Base-by-base conservation (phyloP, 2,113 vertebrate species). In the Noctilio leporinus region DNA sequence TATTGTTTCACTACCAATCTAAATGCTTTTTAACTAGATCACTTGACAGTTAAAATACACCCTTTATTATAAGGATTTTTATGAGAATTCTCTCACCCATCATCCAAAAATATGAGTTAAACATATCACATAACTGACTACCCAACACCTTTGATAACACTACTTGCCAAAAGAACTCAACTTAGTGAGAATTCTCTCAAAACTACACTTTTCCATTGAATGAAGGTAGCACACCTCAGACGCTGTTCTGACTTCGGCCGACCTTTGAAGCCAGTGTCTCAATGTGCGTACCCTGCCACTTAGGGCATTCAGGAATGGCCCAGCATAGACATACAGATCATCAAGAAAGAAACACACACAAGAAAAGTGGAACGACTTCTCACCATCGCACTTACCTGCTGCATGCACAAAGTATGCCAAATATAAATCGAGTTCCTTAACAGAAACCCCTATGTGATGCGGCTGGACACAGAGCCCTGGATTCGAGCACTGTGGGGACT, bases 351-450 rank as follows among this genome's bases (percentile, higher is more conserved):
- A 62, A 87, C 47, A 77, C 59, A 78, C 45, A 51, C 93, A 62
- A 38, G 95, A 97, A 97, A 95, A 98, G 94, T 87, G 86, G 96
- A 59, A 97, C 84, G 93, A 97, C 30, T 86, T 97, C 95, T 98
- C 75, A 95, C 96, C 98, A 83, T 86, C 0, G 59, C 95, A 99
- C 99, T 99, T 98, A 99, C 99, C 99, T 98, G 98, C 98, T 98
- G 99, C 98, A 97, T 99, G 99, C 91, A 99, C 99, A 97, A 99
- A 99, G 99, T 99, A 99, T 98, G 99, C 99, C 99, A 99, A 99
- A 99, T 99, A 99, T 97, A 99, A 99, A 98, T 99, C 99, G 97
- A 99, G 99, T 98, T 99, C 99, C 98, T 99, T 99, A 97, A 99
- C 99, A 81, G 99, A 99, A 98, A 99, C 99, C 98, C 99, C 99